Evolutionary conservation across 1,140 invertebrate genomes (phyloP).

Genomic region (Drosophila tsacasi): DNA sequence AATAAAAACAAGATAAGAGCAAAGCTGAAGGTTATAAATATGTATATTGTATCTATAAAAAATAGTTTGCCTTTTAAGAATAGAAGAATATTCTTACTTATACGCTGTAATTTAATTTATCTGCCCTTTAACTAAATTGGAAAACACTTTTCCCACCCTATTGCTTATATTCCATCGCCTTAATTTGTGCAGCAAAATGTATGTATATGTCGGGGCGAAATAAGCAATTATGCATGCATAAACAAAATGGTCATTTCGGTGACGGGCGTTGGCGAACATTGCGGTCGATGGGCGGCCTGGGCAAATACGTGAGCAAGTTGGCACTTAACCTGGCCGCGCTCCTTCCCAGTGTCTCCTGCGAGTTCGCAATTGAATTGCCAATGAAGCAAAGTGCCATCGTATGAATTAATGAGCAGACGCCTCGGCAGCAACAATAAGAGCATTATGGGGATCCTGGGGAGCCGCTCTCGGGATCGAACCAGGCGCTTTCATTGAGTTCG

Average conservation of each 20-base stretch:
- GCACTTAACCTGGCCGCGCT: constrained; percentile 59
- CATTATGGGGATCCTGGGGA: constrained; percentile 19
- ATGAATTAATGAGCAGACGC: constrained; percentile 77
- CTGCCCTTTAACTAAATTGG: background rate
- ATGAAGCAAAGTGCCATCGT: constrained; percentile 75
- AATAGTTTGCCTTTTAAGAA: background rate
- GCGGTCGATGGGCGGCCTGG: constrained; percentile 17
- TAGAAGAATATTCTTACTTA: background rate
- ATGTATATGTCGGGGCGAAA: constrained; percentile 20
- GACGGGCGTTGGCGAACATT: constrained; percentile 11
- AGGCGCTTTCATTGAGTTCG: constrained; percentile 64
- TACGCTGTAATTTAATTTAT: background rate
- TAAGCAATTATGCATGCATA: constrained; percentile 76
- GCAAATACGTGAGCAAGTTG: constrained; percentile 55
- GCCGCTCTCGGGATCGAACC: background rate
- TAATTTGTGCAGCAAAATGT: constrained; percentile 5
- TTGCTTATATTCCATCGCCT: background rate
- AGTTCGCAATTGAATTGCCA: constrained; percentile 60
- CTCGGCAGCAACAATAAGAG: constrained; percentile 46
- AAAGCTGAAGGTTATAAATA: background rate
- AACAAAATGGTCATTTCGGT: constrained; percentile 59
- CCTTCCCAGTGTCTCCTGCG: constrained; percentile 25
- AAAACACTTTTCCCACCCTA: background rate
- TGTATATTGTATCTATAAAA: background rate
- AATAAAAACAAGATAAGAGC: background rate